These are phyloP conservation scores for Ormyrus pomaceus DNA, from an alignment of 2,888 invertebrate genomes.

Conservation along the genomic window DNA sequence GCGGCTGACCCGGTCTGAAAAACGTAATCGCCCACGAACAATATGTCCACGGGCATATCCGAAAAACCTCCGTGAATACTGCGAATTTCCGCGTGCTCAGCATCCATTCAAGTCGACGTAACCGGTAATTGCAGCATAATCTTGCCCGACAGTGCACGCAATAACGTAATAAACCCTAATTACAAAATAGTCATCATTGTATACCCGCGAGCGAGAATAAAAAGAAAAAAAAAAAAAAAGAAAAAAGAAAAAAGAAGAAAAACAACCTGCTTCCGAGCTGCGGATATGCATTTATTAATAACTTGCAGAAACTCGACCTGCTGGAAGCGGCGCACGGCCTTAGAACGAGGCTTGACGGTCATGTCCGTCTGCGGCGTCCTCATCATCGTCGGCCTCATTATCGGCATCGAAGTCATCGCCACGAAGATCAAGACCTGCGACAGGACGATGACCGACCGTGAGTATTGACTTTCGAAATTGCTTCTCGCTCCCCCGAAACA, in stretches of 20 bases:
- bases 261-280: background rate
- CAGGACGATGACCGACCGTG: slow-evolving; percentile 16
- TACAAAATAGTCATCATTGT: too few relatives aligned
- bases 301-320: slow-evolving; percentile 73
- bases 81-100: too few relatives aligned
- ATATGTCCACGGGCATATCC: too few relatives aligned
- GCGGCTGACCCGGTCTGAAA: too few relatives aligned
- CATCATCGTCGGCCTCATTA: slow-evolving; percentile 80
- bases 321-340: slow-evolving; percentile 85
- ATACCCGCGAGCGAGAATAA: background rate
- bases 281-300: too few relatives aligned
- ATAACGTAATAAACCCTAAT: too few relatives aligned
- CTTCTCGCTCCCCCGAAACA: too few relatives aligned
- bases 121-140: too few relatives aligned
- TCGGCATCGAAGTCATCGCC: slow-evolving; percentile 74
- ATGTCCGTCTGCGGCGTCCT: slow-evolving; percentile 80
- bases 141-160: too few relatives aligned
- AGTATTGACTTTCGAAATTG: background rate
- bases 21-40: too few relatives aligned
- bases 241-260: background rate
- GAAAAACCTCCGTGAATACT: too few relatives aligned
- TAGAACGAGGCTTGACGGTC: slow-evolving; percentile 83
- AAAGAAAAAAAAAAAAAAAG: background rate
- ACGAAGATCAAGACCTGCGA: slow-evolving; percentile 46
- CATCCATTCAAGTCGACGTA: too few relatives aligned